A percentile compares a stretch with the other conserved stretches of the same genome.
Conservation (phyloP, 37 sponge, comb jelly and placozoan species). For the Bolinopsis microptera region DNA sequence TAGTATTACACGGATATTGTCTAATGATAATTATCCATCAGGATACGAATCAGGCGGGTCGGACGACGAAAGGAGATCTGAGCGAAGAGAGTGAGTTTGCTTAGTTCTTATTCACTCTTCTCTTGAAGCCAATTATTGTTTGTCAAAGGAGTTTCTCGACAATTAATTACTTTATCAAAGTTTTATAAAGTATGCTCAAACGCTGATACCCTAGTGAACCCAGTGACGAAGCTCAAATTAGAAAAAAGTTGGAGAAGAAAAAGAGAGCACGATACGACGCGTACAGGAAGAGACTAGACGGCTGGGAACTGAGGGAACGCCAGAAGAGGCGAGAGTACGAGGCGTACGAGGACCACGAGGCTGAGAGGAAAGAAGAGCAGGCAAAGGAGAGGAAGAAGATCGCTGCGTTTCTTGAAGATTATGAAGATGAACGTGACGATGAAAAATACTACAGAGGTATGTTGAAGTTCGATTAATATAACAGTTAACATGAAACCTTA, state of each 20-base stretch:
- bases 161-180: neutral
- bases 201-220: conserved; percentile 26
- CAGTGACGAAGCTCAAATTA: conserved; percentile 42
- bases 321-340: conserved; percentile 78
- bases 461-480: neutral
- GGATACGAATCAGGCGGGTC: conserved; percentile 63
- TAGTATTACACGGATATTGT: too few relatives aligned
- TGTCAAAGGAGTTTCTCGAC: too few relatives aligned
- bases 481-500: neutral
- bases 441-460: conserved; percentile 84
- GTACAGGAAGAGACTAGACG: conserved; percentile 68
- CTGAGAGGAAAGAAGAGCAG: conserved; percentile 75
- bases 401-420: conserved; percentile 77
- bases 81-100: conserved; percentile 44
- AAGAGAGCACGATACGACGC: neutral
- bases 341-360: conserved; percentile 73
- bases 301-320: conserved; percentile 86
- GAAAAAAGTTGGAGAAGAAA: conserved; percentile 58
- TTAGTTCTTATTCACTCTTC: neutral
- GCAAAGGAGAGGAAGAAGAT: conserved; percentile 69
- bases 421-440: conserved; percentile 96
- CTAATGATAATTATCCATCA: too few relatives aligned
- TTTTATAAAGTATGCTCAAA: neutral
- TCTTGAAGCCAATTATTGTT: too few relatives aligned
- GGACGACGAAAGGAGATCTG: conserved; percentile 32